These are phyloP conservation scores for Sylvilagus bachmani DNA, from an alignment of 2,113 vertebrate species.

Conservation along the genomic window DNA sequence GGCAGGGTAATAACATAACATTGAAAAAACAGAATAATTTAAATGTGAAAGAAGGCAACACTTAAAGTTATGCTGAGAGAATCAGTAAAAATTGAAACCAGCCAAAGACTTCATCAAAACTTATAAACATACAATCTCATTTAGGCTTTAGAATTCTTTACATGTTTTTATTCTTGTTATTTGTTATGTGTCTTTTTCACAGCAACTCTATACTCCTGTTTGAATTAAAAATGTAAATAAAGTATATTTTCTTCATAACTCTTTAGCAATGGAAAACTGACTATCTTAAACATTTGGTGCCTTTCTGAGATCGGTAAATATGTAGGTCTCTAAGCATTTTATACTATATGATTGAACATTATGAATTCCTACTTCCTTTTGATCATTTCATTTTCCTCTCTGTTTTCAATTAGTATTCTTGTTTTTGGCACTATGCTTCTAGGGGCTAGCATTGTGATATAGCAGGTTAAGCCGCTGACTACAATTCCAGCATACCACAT, in stretches of 20 bases:
- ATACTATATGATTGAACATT: background rate
- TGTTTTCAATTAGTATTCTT: background rate
- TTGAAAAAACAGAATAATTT: background rate
- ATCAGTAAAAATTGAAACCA: background rate
- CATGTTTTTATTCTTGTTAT: background rate
- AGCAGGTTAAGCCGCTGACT: too few species aligned
- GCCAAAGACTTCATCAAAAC: background rate
- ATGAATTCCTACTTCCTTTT: background rate
- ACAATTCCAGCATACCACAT: too few species aligned
- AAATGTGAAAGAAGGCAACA: background rate
- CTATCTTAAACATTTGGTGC: background rate
- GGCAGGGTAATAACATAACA: too few species aligned
- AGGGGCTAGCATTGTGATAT: too few species aligned
- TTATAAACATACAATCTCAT: background rate
- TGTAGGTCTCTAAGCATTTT: background rate
- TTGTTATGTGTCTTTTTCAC: background rate
- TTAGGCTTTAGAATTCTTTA: background rate
- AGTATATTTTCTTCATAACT: background rate
- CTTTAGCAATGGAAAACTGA: background rate
- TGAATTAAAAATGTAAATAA: conserved; percentile 12
- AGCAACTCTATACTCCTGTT: background rate
- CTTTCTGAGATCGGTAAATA: background rate
- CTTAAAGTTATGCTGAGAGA: background rate
- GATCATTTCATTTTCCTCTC: background rate
- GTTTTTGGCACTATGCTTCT: background rate